phyloP scores from a whole-genome alignment of 2,113 vertebrate species.

The Antechinus stuartii region DNA sequence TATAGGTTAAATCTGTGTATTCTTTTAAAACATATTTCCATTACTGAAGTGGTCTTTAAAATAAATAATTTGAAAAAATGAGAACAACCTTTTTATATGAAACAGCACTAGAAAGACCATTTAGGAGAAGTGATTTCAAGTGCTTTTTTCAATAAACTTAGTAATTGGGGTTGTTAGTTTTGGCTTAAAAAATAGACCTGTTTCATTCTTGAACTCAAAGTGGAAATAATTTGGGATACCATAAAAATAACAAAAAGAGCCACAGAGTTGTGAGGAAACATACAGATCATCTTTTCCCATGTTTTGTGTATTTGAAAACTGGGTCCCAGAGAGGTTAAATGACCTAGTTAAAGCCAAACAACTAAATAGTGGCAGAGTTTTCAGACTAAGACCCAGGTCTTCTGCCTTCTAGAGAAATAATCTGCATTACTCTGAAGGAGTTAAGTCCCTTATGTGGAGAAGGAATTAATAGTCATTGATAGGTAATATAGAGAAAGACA shows the following conservation, averaged over 20 bases:
- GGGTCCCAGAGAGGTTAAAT: background rate
- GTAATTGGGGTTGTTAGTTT: slow-evolving; percentile 8
- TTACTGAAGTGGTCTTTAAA: slow-evolving; percentile 15
- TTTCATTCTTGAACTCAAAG: slow-evolving; percentile 21
- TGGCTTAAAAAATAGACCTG: slow-evolving; percentile 18
- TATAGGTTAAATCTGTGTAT: no score
- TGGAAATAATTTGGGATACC: slow-evolving; percentile 13
- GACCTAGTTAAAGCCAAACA: background rate
- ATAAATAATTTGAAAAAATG: slow-evolving; percentile 27
- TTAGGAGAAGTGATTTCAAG: background rate
- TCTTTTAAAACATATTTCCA: no score
- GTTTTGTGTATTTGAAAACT: background rate
- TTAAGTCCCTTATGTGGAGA: background rate
- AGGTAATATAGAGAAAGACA: background rate
- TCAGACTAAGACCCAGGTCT: background rate
- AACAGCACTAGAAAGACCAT: slow-evolving; percentile 17
- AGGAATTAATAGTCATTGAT: background rate
- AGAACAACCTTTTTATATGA: background rate
- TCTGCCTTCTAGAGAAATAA: background rate
- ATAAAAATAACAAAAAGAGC: slow-evolving; percentile 19
- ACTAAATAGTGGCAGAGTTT: background rate
- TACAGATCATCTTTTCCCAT: background rate
- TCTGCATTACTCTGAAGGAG: background rate
- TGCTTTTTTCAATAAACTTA: slow-evolving; percentile 46
- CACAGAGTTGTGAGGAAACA: background rate